Conservation (phyloP, 1,140 invertebrate genomes). For the Zaprionus ghesquierei region DNA sequence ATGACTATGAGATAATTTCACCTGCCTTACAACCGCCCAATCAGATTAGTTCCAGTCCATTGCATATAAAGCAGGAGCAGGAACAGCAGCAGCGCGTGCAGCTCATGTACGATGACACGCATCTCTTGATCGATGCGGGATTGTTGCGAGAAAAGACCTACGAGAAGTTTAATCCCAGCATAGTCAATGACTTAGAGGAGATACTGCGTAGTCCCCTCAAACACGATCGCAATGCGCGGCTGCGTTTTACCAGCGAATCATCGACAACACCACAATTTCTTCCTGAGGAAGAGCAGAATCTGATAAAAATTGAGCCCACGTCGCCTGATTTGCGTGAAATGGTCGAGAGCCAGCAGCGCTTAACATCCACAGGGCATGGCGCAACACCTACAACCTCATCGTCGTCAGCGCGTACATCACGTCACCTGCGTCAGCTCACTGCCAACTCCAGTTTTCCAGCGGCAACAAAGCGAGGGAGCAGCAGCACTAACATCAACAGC, state of each 20-base stretch:
- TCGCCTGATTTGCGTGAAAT: conserved; percentile 72
- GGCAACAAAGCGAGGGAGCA: conserved; percentile 31
- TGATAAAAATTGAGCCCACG: conserved; percentile 79
- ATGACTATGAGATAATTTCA: conserved; percentile 80
- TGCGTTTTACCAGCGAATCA: conserved; percentile 73
- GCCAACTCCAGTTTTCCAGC: conserved; percentile 33
- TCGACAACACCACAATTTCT: conserved; percentile 72
- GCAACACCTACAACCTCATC: conserved; percentile 35
- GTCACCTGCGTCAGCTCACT: conserved; percentile 56
- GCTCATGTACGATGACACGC: conserved; percentile 69
- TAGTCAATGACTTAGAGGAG: conserved; percentile 81
- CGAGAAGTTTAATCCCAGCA: conserved; percentile 75
- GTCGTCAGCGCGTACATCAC: conserved; percentile 52
- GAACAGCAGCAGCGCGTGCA: conserved; percentile 54
- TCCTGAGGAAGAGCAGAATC: conserved; percentile 66
- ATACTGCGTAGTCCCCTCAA: conserved; percentile 79
- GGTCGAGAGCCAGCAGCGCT: conserved; percentile 62
- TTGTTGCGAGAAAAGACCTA: conserved; percentile 61
- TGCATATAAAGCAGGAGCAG: conserved; percentile 77
- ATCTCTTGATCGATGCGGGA: conserved; percentile 63
- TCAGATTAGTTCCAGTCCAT: conserved; percentile 77
- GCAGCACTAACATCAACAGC: conserved; percentile 10
- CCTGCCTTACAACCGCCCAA: conserved; percentile 73
- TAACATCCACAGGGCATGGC: conserved; percentile 9
- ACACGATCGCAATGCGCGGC: conserved; percentile 56